Percentiles rank a stretch among this genome's conserved stretches.
Evolutionary conservation across 2,888 invertebrate species (phyloP).

Genomic region (Epsilonema sp.): DNA sequence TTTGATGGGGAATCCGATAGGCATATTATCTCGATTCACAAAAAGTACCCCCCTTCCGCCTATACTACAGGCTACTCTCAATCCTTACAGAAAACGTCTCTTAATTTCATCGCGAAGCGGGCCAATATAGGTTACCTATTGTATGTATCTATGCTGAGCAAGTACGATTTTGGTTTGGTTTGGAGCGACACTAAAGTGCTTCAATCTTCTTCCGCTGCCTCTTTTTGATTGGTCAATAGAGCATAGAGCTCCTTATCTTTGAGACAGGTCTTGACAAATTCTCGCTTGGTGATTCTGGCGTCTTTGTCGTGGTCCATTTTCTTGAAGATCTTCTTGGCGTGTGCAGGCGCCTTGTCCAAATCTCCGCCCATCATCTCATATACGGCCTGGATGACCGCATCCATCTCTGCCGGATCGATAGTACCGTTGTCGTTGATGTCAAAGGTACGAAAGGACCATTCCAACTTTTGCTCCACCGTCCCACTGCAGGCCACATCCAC

Average conservation of each 20-base stretch:
- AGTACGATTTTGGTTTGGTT: too few species aligned
- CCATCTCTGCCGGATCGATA: constrained; percentile 90
- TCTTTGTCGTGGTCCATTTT: constrained; percentile 98
- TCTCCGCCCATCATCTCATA: constrained; percentile 95
- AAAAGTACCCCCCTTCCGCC: too few species aligned
- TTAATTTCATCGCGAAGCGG: too few species aligned
- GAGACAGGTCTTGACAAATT: constrained; percentile 32
- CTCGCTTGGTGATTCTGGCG: constrained; percentile 85
- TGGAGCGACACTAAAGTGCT: too few species aligned
- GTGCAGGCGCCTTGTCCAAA: constrained; percentile 74
- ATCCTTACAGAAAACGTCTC: too few species aligned
- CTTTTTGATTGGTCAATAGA: background rate
- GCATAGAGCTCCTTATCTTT: constrained; percentile 8
- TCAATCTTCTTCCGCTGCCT: too few species aligned
- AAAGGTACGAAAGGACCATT: constrained; percentile 94
- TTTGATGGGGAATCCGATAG: too few species aligned
- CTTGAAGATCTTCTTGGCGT: constrained; percentile 89
- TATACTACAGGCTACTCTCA: too few species aligned
- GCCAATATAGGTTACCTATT: too few species aligned
- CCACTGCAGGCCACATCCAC: constrained; percentile 89
- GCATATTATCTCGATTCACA: too few species aligned
- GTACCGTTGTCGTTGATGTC: constrained; percentile 88
- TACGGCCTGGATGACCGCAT: constrained; percentile 87
- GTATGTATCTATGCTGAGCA: too few species aligned
- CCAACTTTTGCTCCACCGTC: constrained; percentile 81